Evolutionary conservation across 2,888 invertebrate species (phyloP).

Genomic region (Aproaerema taeniolella): DNA sequence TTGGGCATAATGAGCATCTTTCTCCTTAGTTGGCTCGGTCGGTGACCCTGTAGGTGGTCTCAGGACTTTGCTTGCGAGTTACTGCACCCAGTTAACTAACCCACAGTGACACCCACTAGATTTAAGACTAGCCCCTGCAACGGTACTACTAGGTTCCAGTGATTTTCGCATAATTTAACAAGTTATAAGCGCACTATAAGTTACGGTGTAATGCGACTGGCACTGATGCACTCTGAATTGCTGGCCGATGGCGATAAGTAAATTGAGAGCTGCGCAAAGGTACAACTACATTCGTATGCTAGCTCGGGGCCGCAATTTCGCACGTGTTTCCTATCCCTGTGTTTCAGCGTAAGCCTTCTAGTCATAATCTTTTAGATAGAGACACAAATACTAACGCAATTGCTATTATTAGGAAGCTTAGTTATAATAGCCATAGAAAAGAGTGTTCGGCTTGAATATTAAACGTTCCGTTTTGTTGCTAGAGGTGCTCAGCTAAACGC

Average conservation of each 20-base stretch:
- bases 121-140: slow-evolving; percentile 27
- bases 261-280: slow-evolving; percentile 3
- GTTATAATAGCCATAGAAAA: too few relatives aligned
- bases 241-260: slow-evolving; percentile 9
- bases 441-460: too few relatives aligned
- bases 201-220: slow-evolving; percentile 10
- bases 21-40: slow-evolving; percentile 30
- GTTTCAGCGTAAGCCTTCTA: too few relatives aligned
- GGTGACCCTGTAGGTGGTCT: slow-evolving; percentile 25
- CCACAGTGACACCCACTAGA: too few relatives aligned
- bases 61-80: slow-evolving; percentile 17
- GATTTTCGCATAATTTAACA: slow-evolving; percentile 19
- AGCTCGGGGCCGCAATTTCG: slow-evolving; percentile 8
- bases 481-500: too few relatives aligned
- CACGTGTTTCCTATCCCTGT: slow-evolving; percentile 3
- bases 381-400: too few relatives aligned
- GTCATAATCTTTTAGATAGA: slow-evolving; percentile 1
- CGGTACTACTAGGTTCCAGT: slow-evolving; percentile 25
- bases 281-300: slow-evolving; percentile 1
- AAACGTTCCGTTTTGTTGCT: too few relatives aligned
- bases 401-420: too few relatives aligned
- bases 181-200: slow-evolving; percentile 11
- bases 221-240: slow-evolving; percentile 12
- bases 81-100: slow-evolving; percentile 25
- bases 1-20: slow-evolving; percentile 27